Evolutionary conservation across 2,797 vertebrate genomes (phyloP).

Genomic region (Peromyscus aztecus): DNA sequence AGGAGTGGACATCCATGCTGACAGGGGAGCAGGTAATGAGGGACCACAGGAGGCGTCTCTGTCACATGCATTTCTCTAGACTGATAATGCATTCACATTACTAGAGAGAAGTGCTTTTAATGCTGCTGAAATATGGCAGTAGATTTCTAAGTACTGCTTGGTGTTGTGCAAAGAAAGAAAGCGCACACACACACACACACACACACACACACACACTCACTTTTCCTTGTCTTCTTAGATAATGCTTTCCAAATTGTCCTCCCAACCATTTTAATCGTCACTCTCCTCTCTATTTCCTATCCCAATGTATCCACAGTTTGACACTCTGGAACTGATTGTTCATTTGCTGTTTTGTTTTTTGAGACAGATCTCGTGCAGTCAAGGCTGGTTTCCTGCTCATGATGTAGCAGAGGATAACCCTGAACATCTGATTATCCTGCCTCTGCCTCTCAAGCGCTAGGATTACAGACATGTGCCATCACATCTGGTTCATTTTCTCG

Average conservation of each 20-base stretch:
- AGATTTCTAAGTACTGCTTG: slow-evolving; percentile 32
- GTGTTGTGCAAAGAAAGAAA: background rate
- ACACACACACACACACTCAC: too few relatives aligned
- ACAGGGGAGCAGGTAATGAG: too few relatives aligned
- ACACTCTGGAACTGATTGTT: background rate
- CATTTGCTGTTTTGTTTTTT: background rate
- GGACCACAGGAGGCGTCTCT: background rate
- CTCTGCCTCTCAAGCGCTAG: background rate
- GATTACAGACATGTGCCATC: background rate
- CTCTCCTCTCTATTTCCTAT: background rate
- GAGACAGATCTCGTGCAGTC: background rate
- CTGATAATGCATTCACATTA: background rate
- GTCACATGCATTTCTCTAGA: background rate
- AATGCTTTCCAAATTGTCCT: background rate
- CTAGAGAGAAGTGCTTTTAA: background rate
- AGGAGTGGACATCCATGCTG: background rate
- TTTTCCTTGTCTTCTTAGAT: background rate
- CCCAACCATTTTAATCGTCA: background rate
- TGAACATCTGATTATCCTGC: background rate
- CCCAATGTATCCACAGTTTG: background rate
- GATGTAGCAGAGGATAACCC: background rate
- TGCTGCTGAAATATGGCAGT: background rate
- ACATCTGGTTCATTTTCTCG: background rate
- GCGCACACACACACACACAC: background rate
- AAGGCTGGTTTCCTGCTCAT: background rate